Evolutionary conservation across 2,888 invertebrate genomes (phyloP), one percentile per base, ranked within the genome.

Genomic region (Coenonympha glycerion): DNA sequence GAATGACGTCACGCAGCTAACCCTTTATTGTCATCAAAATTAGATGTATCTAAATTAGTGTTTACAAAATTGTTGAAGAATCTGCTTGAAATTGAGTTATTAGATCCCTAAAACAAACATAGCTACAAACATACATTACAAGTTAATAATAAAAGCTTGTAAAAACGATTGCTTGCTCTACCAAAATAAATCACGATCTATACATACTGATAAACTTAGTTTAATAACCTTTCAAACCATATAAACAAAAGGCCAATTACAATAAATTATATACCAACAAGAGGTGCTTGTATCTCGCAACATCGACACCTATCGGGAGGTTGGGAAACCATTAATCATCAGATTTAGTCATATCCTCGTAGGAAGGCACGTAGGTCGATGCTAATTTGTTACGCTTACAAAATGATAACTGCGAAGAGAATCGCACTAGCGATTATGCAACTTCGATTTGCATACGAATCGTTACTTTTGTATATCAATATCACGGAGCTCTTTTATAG

Each of bases 281-380:
- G 19, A 30, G 30, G 6, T n/a, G 18, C 28, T 19, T 6, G 28
- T 11, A 19, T 26, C n/a, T 40, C 41, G 31, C 44, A 44, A 44
- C 22, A 49, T 22, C 49, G 45, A 36, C 45, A 48, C 45, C 33
- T 30, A 26, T 13, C 3, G 9, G 31, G 19, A 22, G n/a, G 19
- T 51, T 49, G 42, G 49, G 46, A 47, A 49, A 49, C 47, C 28
- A 42, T 54, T 40, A 42, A 47, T 48, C 45, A 53, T 39, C 49
- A 47, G 22, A 33, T 55, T 49, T 39, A 44, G 44, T 44, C 42
- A 47, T 47, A 42, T 52, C 47, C 37, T 50, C 55, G 55, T 52
- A 52, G 55, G 55, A 40, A 47, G 54, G 30, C 24, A 26, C 46
- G 55, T 55, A 49, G 55, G 55, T 22, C 15, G 55, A 55, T 52